Percentiles rank a stretch among this genome's conserved stretches.
Conservation (phyloP, 2,113 vertebrate species). For the Astur gentilis region DNA sequence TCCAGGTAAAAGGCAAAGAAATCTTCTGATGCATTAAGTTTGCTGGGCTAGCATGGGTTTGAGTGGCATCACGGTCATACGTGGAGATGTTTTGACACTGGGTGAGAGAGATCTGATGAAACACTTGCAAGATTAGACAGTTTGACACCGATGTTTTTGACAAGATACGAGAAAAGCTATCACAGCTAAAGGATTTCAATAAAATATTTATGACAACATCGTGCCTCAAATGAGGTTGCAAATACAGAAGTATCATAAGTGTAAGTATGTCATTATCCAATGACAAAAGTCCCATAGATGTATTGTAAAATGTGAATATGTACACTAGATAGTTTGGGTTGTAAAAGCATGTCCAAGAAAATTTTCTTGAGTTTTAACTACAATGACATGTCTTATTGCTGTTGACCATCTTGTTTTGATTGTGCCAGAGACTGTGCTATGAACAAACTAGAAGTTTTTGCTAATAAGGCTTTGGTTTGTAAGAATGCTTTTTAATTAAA, state of each 20-base stretch:
- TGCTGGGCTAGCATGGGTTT: not conserved
- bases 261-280: not conserved
- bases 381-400: not conserved
- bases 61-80: accelerated
- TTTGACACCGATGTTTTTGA: not conserved
- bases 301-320: not conserved
- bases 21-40: not conserved
- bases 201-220: not conserved
- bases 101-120: not conserved
- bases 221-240: not conserved
- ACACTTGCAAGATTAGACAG: not conserved
- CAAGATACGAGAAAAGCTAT: not conserved
- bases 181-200: not conserved
- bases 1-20: not conserved
- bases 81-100: not conserved
- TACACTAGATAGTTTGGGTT: not conserved
- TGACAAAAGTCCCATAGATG: not conserved
- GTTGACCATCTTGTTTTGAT: not conserved
- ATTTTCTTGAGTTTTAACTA: not conserved
- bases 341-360: not conserved
- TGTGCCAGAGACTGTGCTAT: not conserved
- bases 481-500: not conserved
- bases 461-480: not conserved
- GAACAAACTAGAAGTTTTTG: not conserved
- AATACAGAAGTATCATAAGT: not conserved